A percentile compares a stretch with the other conserved stretches of the same genome.
Conservation (phyloP, 2,797 vertebrate species). For the Propithecus deckenii region DNA sequence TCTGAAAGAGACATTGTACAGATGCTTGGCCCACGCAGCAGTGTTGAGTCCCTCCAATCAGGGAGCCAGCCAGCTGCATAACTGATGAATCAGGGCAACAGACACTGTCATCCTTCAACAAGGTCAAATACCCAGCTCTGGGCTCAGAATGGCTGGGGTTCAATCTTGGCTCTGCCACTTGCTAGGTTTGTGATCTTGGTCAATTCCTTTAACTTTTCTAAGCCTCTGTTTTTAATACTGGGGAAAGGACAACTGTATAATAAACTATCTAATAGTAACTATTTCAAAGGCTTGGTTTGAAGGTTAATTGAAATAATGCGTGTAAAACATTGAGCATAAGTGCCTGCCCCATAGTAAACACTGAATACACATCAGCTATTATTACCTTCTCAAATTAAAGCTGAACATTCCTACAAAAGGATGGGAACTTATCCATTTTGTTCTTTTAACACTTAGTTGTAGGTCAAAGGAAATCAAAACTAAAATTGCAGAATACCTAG, state of each 20-base stretch:
- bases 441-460: background rate
- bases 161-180: background rate
- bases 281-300: slow-evolving; percentile 7
- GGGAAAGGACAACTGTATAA: background rate
- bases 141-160: background rate
- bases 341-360: background rate
- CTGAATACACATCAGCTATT: background rate
- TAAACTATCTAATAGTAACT: background rate
- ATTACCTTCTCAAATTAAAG: slow-evolving; percentile 11
- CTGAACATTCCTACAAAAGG: background rate
- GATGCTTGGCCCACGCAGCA: background rate
- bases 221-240: slow-evolving; percentile 14
- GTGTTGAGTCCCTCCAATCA: background rate
- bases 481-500: background rate
- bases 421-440: background rate
- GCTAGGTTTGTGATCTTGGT: background rate
- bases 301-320: background rate
- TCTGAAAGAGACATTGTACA: slow-evolving; percentile 13
- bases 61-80: background rate
- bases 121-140: background rate
- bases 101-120: background rate
- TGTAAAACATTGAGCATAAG: background rate
- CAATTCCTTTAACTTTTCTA: background rate
- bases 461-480: slow-evolving; percentile 29
- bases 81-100: background rate